phyloP scores from a whole-genome alignment of 2,797 vertebrate species.

The Meriones psammophilus region DNA sequence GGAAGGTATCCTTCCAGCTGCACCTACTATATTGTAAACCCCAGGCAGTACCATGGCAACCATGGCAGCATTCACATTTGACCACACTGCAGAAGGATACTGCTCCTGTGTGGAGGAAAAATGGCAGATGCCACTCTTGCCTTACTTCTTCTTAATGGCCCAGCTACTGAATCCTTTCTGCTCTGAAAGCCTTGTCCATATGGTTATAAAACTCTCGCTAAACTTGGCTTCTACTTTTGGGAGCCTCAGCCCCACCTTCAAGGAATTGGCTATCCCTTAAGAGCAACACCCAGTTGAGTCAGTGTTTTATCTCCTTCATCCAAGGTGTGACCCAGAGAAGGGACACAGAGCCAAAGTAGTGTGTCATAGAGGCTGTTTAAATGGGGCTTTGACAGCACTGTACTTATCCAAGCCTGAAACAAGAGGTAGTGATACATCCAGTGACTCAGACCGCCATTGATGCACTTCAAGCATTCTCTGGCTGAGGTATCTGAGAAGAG shows the following conservation, averaged over 20 bases:
- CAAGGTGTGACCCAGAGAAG: background rate
- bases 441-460: no score
- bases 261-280: background rate
- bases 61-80: background rate
- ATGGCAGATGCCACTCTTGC: background rate
- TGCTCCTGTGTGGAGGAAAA: background rate
- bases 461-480: no score
- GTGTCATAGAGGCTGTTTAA: background rate
- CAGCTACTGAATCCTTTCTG: no score
- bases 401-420: background rate
- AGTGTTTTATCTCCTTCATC: background rate
- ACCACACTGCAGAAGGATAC: background rate
- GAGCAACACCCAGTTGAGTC: background rate
- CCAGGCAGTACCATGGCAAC: background rate
- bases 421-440: fast-evolving
- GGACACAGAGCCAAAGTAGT: background rate
- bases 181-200: background rate
- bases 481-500: background rate
- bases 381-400: background rate
- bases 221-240: background rate
- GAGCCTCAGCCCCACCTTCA: background rate
- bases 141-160: background rate
- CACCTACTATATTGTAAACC: background rate
- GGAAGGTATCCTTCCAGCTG: background rate
- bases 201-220: background rate